Base-by-base conservation (phyloP, 2,888 invertebrate genomes). In the Nebria brevicollis region DNA sequence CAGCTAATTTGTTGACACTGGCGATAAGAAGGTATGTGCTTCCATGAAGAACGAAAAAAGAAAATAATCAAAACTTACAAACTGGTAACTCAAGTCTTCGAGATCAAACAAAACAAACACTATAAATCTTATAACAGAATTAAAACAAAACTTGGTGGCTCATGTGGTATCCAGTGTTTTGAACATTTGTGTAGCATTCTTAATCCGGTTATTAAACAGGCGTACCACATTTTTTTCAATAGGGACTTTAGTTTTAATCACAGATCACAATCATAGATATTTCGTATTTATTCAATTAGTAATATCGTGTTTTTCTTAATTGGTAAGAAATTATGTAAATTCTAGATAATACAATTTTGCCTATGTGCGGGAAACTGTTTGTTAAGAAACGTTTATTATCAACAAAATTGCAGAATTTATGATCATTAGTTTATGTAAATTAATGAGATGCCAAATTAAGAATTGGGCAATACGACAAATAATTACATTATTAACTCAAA, bases 1-100 rank as follows among this genome's bases (percentile, higher is more conserved):
- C 34, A 75, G 73, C 75, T 80, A 80, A 80, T 80, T 80, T 80
- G 80, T 80, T 75, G 80, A 80, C 75, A 75, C 43, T 43, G 34
- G 41, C 42, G 80, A 80, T 80, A 75, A 80, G 75, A 75, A 75
- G 64, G 25, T 26, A 43, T 41, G 75, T 54, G 54, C 13, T 54
- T 54, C 11, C 8, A 54, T 13, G 54, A 11, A 13, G 54, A 54
- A 54, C 54, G 54, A 54, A 13, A 54, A 54, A 54, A 54, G 54
- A 54, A 54, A 54, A 54, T 54, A 11, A 54, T 54, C 54, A 11
- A 54, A 54, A 79, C 66, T 66, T 42, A 79, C 74, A 79, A 79
- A 80, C 80, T 80, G 75, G 80, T 75, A 75, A 80, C 34, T 26
- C 80, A 20, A 80, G 54, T 54, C 65, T 73, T 79, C 66, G n/a